phyloP scores from a whole-genome alignment of 2,113 vertebrate genomes.

The Trematomus loennbergii region DNA sequence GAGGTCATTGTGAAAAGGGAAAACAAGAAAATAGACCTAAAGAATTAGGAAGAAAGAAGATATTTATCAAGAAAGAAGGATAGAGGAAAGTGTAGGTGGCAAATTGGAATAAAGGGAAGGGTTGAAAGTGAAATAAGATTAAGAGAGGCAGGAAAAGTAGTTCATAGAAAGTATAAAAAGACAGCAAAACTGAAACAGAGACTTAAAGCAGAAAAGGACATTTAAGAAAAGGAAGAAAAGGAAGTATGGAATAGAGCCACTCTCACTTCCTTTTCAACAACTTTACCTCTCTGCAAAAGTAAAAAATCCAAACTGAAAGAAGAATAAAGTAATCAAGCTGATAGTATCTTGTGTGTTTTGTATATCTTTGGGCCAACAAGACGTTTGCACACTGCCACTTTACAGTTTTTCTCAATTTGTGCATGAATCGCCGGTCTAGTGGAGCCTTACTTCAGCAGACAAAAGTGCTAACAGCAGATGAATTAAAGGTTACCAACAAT shows the following conservation, averaged over 20 bases:
- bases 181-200: too few relatives aligned
- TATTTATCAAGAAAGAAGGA: too few relatives aligned
- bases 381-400: constrained; percentile 57
- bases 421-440: constrained; percentile 12
- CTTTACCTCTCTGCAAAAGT: too few relatives aligned
- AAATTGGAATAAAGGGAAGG: neutral
- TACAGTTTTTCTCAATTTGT: constrained; percentile 33
- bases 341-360: constrained; percentile 16
- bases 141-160: too few relatives aligned
- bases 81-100: too few relatives aligned
- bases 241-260: neutral
- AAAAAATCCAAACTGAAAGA: neutral
- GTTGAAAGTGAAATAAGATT: neutral
- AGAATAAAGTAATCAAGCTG: constrained; percentile 5
- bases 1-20: too few relatives aligned
- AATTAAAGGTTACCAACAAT: constrained; percentile 92
- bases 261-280: neutral
- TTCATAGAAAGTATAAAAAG: too few relatives aligned
- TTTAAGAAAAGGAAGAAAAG: neutral
- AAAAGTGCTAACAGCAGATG: constrained; percentile 92
- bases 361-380: constrained; percentile 12
- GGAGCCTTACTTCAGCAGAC: constrained; percentile 85
- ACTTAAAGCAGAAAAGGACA: neutral
- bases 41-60: too few relatives aligned
- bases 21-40: too few relatives aligned